Conservation (phyloP, 2,113 vertebrate species). For the Brachypodius melanocephalos region DNA sequence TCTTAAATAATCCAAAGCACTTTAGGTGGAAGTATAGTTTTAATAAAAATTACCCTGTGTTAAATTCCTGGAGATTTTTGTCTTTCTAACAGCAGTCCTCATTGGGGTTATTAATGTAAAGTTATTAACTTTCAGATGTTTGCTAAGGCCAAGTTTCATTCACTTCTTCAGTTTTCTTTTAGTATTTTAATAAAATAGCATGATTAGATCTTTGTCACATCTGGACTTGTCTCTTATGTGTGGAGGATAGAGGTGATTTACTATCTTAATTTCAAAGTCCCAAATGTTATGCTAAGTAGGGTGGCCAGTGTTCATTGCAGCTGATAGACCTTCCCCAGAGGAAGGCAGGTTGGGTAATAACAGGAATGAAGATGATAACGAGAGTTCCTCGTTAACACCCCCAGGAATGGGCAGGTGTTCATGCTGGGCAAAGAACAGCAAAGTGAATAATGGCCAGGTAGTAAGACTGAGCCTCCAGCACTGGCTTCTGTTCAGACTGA, state of each 20-base stretch:
- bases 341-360: not conserved
- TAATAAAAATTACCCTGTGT: not conserved
- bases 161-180: not conserved
- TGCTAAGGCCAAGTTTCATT: not conserved
- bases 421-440: not conserved
- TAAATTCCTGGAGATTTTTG: not conserved
- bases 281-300: not conserved
- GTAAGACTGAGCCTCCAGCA: not conserved
- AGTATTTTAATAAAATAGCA: not conserved
- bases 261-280: not conserved
- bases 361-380: fast-evolving
- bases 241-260: not conserved
- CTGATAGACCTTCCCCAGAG: not conserved
- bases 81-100: not conserved
- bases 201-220: not conserved
- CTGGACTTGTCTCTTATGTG: not conserved
- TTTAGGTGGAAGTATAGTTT: not conserved
- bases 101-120: not conserved
- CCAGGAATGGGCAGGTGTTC: not conserved
- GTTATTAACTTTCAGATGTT: not conserved
- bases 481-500: not conserved
- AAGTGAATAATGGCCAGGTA: not conserved
- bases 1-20: not conserved
- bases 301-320: not conserved
- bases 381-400: no score